Conservation (phyloP, 2,888 invertebrate genomes). For the Meghimatium bilineatum region DNA sequence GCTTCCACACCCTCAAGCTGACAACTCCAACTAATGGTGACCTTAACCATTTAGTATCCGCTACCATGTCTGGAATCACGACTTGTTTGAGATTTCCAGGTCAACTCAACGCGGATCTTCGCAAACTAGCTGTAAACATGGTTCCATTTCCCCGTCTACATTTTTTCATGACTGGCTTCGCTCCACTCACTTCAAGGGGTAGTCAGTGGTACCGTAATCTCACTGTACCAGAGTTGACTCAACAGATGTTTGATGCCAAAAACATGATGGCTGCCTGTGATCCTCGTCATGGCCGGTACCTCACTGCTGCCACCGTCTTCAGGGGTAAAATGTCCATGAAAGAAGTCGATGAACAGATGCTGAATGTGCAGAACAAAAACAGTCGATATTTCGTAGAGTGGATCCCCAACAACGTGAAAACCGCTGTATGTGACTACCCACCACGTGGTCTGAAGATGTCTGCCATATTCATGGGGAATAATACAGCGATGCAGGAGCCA, state of each 20-base stretch:
- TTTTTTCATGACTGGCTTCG: slow-evolving; percentile 86
- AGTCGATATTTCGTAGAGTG: slow-evolving; percentile 77
- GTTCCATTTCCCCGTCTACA: slow-evolving; percentile 74
- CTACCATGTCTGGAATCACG: slow-evolving; percentile 49
- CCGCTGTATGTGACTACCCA: slow-evolving; percentile 83
- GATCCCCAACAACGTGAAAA: slow-evolving; percentile 76
- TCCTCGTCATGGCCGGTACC: slow-evolving; percentile 90
- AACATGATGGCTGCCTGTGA: slow-evolving; percentile 99
- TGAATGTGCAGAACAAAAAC: slow-evolving; percentile 84
- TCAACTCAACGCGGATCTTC: slow-evolving; percentile 55
- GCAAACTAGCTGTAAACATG: slow-evolving; percentile 67
- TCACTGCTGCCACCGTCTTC: slow-evolving; percentile 89
- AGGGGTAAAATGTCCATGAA: slow-evolving; percentile 95
- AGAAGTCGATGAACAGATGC: slow-evolving; percentile 86
- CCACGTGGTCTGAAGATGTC: slow-evolving; percentile 93
- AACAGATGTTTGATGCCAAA: slow-evolving; percentile 92
- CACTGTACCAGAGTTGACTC: slow-evolving; percentile 75
- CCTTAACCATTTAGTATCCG: slow-evolving; percentile 48
- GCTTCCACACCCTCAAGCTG: slow-evolving; percentile 51
- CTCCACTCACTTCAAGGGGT: slow-evolving; percentile 75
- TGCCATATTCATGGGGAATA: slow-evolving; percentile 89
- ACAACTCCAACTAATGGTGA: slow-evolving; percentile 51
- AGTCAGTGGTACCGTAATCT: slow-evolving; percentile 76
- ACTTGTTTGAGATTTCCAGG: slow-evolving; percentile 49
- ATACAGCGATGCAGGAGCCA: slow-evolving; percentile 75